These are phyloP conservation scores for Luperina nickerlii DNA, from an alignment of 2,888 invertebrate genomes.

Conservation along the genomic window DNA sequence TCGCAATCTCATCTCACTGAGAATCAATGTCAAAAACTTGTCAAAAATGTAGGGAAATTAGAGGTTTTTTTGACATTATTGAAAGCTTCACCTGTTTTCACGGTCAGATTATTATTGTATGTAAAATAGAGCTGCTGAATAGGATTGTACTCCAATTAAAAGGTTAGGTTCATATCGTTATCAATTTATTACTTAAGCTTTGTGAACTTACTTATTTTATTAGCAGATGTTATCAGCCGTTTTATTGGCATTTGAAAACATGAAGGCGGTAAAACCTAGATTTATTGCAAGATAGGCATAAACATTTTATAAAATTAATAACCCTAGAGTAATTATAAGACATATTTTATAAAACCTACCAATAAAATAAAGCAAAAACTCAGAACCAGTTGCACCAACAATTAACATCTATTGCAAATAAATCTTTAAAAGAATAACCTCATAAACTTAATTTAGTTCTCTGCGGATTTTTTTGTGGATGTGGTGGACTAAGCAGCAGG, in stretches of 20 bases:
- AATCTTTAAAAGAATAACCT: slow-evolving; percentile 52
- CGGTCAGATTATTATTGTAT: background rate
- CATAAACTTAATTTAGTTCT: slow-evolving; percentile 56
- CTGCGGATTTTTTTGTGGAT: slow-evolving; percentile 48
- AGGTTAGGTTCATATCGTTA: background rate
- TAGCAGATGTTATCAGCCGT: background rate
- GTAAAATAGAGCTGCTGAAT: background rate
- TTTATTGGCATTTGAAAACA: slow-evolving; percentile 9
- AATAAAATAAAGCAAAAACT: slow-evolving; percentile 29
- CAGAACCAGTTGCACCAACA: slow-evolving; percentile 28
- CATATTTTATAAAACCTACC: slow-evolving; percentile 5
- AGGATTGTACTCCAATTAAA: background rate
- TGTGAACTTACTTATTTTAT: background rate
- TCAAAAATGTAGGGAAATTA: background rate
- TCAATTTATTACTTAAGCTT: background rate
- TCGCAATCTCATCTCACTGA: background rate
- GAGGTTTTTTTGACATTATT: background rate
- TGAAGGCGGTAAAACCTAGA: background rate
- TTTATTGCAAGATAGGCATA: slow-evolving; percentile 7
- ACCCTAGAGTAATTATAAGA: slow-evolving; percentile 20
- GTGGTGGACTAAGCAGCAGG: slow-evolving; percentile 47
- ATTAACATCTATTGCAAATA: slow-evolving; percentile 48
- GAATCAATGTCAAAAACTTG: background rate
- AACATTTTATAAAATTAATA: slow-evolving; percentile 16
- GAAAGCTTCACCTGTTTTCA: background rate